Base-by-base conservation (phyloP, 2,113 vertebrate genomes). In the Lophius piscatorius region DNA sequence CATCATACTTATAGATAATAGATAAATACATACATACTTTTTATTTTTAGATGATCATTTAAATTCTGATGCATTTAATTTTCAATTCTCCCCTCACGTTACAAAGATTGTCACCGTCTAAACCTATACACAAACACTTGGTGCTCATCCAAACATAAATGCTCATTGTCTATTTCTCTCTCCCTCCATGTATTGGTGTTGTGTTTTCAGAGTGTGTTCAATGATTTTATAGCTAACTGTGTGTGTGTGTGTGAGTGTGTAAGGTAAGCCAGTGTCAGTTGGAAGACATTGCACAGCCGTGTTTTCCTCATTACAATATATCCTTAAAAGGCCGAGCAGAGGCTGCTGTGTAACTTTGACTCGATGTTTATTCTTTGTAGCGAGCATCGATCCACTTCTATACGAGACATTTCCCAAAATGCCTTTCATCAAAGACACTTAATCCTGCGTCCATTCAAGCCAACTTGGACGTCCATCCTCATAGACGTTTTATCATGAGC, bases 241-340 rank as follows among this genome's bases (percentile, higher is more conserved):
- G 24, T 67, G 42, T 39, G 38, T 44, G 16, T 48, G 18, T 34
- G 58, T 59, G 41, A 17, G 51, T 17, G 28, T 42, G 18, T 49
- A 47, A 65, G 34, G 22, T 46, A 47, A 50, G 26, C 40, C 52
- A 51, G 28, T 39, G 39, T 44, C 4, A 44, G 33, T 28, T 54
- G 36, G 67, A 41, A 45, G 66, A 60, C 49, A 17, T 22, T 63
- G 4, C 11, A 45, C 44, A 68, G 49, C 55, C 59, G 62, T 63
- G 36, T 67, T 70, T 49, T 82, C 42, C 47, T 74, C 68, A 49
- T 81, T 64, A 68, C 28, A 22, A 33, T 9, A 29, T 9, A 40
- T 40, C 56, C 46, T 40, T 20, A 63, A 62, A 72, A 75, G 59
- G 68, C 35, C 31, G 34, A 48, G 29, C 34, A 20, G 35, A 55